Conservation (phyloP, 2,113 vertebrate genomes). For the Hydrolagus affinis region DNA sequence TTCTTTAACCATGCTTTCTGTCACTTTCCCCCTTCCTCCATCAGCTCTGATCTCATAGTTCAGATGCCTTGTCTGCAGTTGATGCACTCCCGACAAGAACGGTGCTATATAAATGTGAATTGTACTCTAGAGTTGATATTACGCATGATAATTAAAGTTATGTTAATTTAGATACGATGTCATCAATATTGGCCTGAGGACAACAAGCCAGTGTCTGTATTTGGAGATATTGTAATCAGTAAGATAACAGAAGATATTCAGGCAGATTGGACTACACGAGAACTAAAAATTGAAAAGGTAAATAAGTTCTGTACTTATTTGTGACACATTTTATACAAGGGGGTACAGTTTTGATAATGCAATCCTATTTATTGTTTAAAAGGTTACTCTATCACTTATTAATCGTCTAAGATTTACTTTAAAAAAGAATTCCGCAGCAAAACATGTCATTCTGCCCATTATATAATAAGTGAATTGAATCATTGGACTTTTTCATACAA, state of each 20-base stretch:
- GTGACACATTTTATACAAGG: background rate
- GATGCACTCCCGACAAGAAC: no score
- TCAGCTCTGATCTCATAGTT: no score
- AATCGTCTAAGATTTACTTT: background rate
- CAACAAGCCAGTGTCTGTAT: constrained; percentile 92
- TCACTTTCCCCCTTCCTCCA: no score
- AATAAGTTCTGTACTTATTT: constrained; percentile 29
- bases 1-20: no score
- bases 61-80: no score
- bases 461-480: background rate
- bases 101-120: no score
- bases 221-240: constrained; percentile 93
- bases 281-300: constrained; percentile 93
- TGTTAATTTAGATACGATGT: constrained; percentile 77
- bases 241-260: constrained; percentile 83
- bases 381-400: no score
- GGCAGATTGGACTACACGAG: constrained; percentile 85
- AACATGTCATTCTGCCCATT: background rate
- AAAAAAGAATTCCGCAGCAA: background rate
- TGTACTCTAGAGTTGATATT: background rate
- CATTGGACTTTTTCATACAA: background rate
- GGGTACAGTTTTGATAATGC: no score
- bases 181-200: constrained; percentile 98
- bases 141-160: background rate
- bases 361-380: background rate